Base-by-base conservation (phyloP, 1,140 invertebrate genomes). In the Drosophila bocki region DNA sequence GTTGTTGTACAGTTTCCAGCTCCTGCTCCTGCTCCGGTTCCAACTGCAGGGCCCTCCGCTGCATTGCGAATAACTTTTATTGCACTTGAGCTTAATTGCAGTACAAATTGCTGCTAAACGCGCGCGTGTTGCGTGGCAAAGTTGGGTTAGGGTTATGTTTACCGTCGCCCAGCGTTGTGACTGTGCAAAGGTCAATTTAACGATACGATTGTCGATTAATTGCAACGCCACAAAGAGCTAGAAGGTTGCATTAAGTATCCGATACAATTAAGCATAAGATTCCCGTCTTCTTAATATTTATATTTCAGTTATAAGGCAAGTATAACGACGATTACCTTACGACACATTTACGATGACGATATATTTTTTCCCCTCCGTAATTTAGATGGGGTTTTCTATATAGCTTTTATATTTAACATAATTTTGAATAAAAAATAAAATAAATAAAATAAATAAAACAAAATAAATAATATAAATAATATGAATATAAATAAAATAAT, bases 61-160 rank as follows among this genome's bases (percentile, higher is more conserved):
- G 39, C 39, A 50, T 13, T 44, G 32, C 39, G 41, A 75, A 57
- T 48, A 75, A 76, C 51, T 63, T 53, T 76, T 60, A 50, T 47
- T 39, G 42, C 69, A 71, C 54, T 81, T 33, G 48, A 70, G 45
- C 62, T 76, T 81, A 81, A 81, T 81, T 81, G 78, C 72, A 62
- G 48, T 32, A 57, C 79, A 75, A 69, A 75, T 76, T 81, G 78
- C 48, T 67, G 62, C 72, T 77, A 77, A 77, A 76, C 75, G 75
- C 71, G 74, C 60, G 60, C 51, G 51, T 41, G 47, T 56, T 42
- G 58, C 72, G 22, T 69, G 67, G 47, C 26, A 12, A 56, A 48
- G 44, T 37, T 57, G 12, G 51, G 53, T 19, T 19, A 41, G 42
- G 62, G 26, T 62, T 62, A 32, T 26, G 62, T 41, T 44, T 35